Conservation (phyloP, 2,113 vertebrate species). For the Callionymus lyra region DNA sequence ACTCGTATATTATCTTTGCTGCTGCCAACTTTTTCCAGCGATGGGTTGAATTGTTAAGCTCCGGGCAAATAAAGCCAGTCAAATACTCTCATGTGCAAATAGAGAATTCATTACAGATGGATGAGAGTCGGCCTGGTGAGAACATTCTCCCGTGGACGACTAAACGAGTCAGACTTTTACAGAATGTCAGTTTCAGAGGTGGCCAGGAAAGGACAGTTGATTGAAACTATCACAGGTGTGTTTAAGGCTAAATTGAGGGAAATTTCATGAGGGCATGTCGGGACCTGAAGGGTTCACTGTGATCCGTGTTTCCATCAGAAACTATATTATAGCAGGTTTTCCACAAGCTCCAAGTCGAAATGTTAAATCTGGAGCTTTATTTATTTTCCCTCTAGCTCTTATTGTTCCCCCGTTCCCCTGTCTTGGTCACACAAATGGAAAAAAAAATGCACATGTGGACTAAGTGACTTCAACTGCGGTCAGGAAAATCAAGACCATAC, state of each 20-base stretch:
- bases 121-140: constrained; percentile 23
- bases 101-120: constrained; percentile 42
- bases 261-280: constrained; percentile 24
- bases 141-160: constrained; percentile 18
- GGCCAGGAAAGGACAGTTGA: constrained; percentile 17
- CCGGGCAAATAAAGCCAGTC: constrained; percentile 28
- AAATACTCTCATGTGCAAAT: constrained; percentile 43
- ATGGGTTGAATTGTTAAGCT: constrained; percentile 35
- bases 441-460: constrained; percentile 23
- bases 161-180: constrained; percentile 47
- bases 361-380: too few species aligned
- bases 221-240: constrained; percentile 18
- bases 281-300: too few species aligned
- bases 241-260: constrained; percentile 32
- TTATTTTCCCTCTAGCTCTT: not conserved
- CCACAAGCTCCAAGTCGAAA: too few species aligned
- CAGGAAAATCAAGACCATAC: constrained; percentile 51
- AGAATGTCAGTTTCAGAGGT: constrained; percentile 32
- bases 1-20: not conserved
- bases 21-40: not conserved
- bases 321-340: too few species aligned
- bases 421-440: constrained; percentile 24
- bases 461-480: constrained; percentile 32
- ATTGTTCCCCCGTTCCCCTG: constrained; percentile 12
- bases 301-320: too few species aligned